These are phyloP conservation scores for Cavia aperea DNA, from an alignment of 2,113 vertebrate species.

Conservation along the genomic window DNA sequence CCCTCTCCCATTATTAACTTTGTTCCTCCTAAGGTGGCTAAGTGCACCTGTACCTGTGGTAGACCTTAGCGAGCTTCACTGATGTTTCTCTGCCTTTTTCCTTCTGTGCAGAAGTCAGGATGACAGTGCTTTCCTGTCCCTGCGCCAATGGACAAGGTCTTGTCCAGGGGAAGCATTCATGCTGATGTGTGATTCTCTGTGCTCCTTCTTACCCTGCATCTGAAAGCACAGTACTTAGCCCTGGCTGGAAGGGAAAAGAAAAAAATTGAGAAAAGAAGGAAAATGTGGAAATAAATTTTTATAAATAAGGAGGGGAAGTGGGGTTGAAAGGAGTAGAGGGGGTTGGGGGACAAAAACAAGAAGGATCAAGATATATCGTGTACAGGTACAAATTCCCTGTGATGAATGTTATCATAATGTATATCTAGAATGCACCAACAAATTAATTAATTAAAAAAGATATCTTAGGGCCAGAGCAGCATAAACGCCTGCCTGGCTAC, in stretches of 20 bases:
- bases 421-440: background rate
- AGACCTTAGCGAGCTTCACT: accelerated
- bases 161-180: background rate
- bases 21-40: background rate
- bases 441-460: background rate
- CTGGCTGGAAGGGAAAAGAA: background rate
- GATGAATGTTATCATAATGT: background rate
- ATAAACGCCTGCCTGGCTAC: too few species aligned
- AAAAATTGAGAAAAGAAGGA: background rate
- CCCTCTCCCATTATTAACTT: too few species aligned
- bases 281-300: background rate
- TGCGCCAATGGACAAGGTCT: background rate
- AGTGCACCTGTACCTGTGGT: background rate
- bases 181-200: background rate
- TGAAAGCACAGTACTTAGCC: background rate
- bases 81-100: background rate
- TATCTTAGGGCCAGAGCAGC: too few species aligned
- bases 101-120: accelerated
- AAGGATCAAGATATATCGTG: background rate
- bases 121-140: background rate
- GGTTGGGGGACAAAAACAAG: background rate
- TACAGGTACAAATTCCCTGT: background rate
- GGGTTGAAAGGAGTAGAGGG: background rate
- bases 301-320: background rate
- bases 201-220: background rate